Percentiles rank a stretch among this genome's conserved stretches.
Evolutionary conservation across 2,888 invertebrate species (phyloP).

Genomic region (Linnaemya vulpina): DNA sequence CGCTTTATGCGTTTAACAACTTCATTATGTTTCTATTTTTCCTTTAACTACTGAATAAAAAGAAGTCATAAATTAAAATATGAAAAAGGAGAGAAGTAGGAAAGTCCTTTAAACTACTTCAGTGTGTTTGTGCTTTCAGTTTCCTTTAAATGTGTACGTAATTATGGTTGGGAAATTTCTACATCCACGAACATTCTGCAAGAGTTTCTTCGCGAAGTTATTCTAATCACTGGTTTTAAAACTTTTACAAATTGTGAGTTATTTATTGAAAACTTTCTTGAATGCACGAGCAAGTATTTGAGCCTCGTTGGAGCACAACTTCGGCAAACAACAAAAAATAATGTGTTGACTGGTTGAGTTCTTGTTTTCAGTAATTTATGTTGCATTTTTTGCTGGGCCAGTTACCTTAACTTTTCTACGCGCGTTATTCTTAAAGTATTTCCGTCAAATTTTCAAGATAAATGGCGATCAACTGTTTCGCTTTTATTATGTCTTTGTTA

Average conservation of each 20-base stretch:
- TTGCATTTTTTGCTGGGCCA: neutral
- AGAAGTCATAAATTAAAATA: conserved; percentile 15
- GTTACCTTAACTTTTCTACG: neutral
- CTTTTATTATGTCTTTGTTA: neutral
- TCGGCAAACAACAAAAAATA: too few species aligned
- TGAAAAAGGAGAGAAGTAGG: neutral
- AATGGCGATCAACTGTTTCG: neutral
- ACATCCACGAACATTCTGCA: too few species aligned
- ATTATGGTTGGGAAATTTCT: neutral
- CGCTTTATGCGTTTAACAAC: too few species aligned
- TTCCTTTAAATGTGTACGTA: neutral
- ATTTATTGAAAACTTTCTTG: too few species aligned
- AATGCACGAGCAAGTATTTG: too few species aligned
- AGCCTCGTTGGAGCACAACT: too few species aligned
- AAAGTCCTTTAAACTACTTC: neutral
- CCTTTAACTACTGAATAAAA: conserved; percentile 1
- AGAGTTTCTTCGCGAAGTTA: too few species aligned
- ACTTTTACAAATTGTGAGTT: too few species aligned
- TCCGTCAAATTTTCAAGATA: neutral
- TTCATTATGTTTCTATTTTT: neutral
- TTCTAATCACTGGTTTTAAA: too few species aligned
- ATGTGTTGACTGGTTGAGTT: too few species aligned
- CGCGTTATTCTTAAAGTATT: neutral
- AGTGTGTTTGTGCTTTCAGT: neutral
- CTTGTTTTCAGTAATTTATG: too few species aligned